These are phyloP conservation scores for Promerops cafer DNA, from an alignment of 2,113 vertebrate genomes.

Conservation along the genomic window DNA sequence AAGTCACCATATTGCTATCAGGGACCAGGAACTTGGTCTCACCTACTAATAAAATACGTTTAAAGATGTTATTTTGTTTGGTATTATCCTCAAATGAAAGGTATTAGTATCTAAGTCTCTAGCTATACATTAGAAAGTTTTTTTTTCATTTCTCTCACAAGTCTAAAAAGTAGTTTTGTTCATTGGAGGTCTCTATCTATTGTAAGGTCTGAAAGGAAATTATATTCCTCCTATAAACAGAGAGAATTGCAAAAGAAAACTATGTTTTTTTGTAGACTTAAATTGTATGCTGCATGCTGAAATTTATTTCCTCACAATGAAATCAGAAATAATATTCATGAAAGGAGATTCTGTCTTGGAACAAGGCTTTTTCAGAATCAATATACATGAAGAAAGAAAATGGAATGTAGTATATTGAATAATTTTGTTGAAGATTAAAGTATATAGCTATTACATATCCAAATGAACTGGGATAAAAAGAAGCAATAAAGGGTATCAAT, in stretches of 20 bases:
- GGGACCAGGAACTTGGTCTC: background rate
- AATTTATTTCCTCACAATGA: background rate
- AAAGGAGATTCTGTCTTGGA: background rate
- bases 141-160: background rate
- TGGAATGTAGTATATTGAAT: background rate
- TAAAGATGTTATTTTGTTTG: background rate
- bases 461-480: background rate
- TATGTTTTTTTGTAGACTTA: background rate
- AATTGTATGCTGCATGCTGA: background rate
- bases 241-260: background rate
- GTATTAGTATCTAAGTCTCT: background rate
- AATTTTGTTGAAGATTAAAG: background rate
- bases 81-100: background rate
- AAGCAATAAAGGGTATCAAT: background rate
- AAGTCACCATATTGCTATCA: background rate
- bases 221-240: background rate
- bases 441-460: background rate
- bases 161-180: background rate
- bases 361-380: background rate
- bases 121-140: rapidly evolving
- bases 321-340: background rate
- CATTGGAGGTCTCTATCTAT: background rate
- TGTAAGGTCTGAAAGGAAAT: background rate
- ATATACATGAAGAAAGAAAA: background rate
- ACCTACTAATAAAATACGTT: background rate